These are phyloP conservation scores for Sericinus montela DNA, from an alignment of 2,888 invertebrate species.

Conservation along the genomic window DNA sequence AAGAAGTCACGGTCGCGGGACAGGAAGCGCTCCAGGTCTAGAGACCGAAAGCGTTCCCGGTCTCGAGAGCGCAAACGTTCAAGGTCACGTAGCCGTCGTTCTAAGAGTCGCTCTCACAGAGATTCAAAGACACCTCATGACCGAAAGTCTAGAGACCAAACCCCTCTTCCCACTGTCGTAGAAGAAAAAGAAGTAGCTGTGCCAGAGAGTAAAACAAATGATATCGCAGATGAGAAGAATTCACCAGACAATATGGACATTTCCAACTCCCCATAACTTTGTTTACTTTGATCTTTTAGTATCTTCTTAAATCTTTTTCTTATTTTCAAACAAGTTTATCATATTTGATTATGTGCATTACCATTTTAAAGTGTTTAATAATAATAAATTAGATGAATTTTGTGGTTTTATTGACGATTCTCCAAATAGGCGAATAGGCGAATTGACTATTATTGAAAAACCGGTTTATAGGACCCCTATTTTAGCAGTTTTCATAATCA, in stretches of 20 bases:
- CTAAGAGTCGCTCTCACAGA: constrained; percentile 64
- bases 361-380: not conserved
- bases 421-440: too few species aligned
- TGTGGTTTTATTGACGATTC: constrained; percentile 1
- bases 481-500: too few species aligned
- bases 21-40: constrained; percentile 68
- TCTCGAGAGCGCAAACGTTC: constrained; percentile 69
- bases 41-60: constrained; percentile 62
- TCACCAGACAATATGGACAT: constrained; percentile 89
- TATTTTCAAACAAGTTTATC: not conserved
- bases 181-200: constrained; percentile 45
- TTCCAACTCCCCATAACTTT: constrained; percentile 84
- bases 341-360: not conserved
- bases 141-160: constrained; percentile 57
- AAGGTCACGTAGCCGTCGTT: constrained; percentile 56
- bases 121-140: constrained; percentile 66
- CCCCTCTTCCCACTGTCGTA: constrained; percentile 47
- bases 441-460: too few species aligned
- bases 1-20: constrained; percentile 69
- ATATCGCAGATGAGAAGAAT: constrained; percentile 75
- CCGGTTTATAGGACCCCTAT: too few species aligned
- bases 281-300: not conserved
- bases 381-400: not conserved
- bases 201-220: constrained; percentile 44
- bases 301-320: not conserved